Base-by-base conservation (phyloP, 1,140 invertebrate species). In the Dendrolimus punctatus region DNA sequence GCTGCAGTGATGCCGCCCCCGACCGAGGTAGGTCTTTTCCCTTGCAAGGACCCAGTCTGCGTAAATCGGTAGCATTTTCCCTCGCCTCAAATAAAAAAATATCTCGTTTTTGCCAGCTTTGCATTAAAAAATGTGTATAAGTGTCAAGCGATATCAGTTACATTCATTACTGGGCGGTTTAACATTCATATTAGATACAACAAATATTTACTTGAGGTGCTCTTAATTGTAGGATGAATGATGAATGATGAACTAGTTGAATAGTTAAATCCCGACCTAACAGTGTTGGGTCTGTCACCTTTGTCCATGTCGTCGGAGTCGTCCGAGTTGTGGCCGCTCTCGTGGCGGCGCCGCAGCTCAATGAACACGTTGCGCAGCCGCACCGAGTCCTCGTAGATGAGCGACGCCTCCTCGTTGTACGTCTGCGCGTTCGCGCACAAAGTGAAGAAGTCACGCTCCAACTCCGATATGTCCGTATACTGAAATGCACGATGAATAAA, bases 301-400 rank as follows among this genome's bases (percentile, higher is more conserved):
- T 85, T 84, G 8, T 81, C 80, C 64, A 78, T 77, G 6, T 84
- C 80, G 44, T 86, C 83, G 0, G 81, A 84, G 8, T 83, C 80
- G 40, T 85, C 81, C 0, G 81, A 83, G 47, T 81, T 77, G 44
- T 81, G 76, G 5, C 73, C 78, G 49, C 52, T 73, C 38, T 86
- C 80, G 50, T 83, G 79, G 0, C 78, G 73, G 0, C 80, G 78
- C 5, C 83, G 68, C 8, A 84, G 58, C 52, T 86, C 83, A n/a
- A 84, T 93, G 67, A 98, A 98, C 2, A 95, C 92, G 23, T 93
- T 93, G 66, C 98, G 94, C 46, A 99, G 85, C 4, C 97, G 94
- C 56, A 98, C 96, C 0, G 96, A 98, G 77, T 99, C 97, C 78
- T 96, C 95, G 85, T 98, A 97, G 65, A 99, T 99, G 5, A 98